Base-by-base conservation (phyloP, 2,888 invertebrate genomes). In the Drosophila pseudotalamancana region DNA sequence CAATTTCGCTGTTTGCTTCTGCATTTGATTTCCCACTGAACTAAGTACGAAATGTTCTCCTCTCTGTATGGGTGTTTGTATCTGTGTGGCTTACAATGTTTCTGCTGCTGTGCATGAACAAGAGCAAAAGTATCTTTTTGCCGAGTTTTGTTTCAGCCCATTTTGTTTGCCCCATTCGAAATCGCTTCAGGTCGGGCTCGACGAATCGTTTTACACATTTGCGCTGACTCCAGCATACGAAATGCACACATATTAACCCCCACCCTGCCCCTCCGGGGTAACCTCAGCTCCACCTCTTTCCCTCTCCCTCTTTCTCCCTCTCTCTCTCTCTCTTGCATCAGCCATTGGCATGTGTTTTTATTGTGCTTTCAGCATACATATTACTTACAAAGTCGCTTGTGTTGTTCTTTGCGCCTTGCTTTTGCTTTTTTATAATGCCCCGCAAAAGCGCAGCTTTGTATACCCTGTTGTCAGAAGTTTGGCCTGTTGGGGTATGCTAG, bases 361-460 rank as follows among this genome's bases (percentile, higher is more conserved):
- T 72, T 72, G 64, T 61, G 71, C 77, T 86, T 70, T 83, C 80
- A 76, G 74, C 87, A 77, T 83, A 85, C 87, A 73, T 86, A 86
- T 86, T 64, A 68, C 84, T 80, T 86, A 76, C 81, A 86, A 83
- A 86, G 87, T 77, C 73, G 73, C 48, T 55, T 40, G 51, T 63
- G 71, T 70, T 74, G 65, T 73, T 81, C 83, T 76, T 64, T 55
- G 67, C 63, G 61, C 65, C 64, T 61, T 39, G 31, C 45, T 43
- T 61, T 71, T 51, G 53, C 54, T 27, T 19, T 31, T 55, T 23
- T 19, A 71, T 82, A 85, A 68, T 82, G 67, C 60, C 37, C 35
- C 37, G 51, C 61, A 31, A 69, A 69, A 78, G 82, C 57, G 55
- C 69, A 71, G 75, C 74, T 77, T 72, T 56, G 12, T 0, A 40